Evolutionary conservation across 2,797 vertebrate species (phyloP).

Genomic region (Hypotaenidia philippensis): DNA sequence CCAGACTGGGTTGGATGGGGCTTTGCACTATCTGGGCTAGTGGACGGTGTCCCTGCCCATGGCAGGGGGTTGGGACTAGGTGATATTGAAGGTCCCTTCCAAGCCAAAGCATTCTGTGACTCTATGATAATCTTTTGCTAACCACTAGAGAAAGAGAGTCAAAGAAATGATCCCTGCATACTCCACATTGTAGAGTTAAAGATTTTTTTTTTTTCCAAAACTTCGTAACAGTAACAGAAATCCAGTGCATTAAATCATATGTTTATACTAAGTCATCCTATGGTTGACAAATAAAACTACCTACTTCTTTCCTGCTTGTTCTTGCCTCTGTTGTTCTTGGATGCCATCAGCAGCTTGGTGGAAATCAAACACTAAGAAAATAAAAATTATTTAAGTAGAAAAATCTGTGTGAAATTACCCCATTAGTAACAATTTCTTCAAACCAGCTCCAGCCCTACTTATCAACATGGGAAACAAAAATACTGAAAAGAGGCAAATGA

Average conservation of each 20-base stretch:
- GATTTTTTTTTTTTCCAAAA: no score
- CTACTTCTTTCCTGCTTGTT: constrained; percentile 98
- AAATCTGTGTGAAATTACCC: background rate
- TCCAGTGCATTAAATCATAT: background rate
- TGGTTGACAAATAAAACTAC: constrained; percentile 54
- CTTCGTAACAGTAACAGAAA: background rate
- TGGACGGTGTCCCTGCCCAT: no score
- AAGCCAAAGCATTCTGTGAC: no score
- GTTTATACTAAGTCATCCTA: background rate
- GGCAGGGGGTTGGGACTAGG: no score
- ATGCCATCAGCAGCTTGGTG: constrained; percentile 98
- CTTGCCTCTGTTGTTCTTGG: constrained; percentile 96
- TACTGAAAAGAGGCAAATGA: background rate
- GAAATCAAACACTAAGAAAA: constrained; percentile 95
- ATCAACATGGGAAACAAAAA: background rate
- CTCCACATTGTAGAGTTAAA: background rate
- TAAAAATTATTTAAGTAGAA: background rate
- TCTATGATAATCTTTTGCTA: background rate
- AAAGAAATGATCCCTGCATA: background rate
- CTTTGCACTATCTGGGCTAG: no score
- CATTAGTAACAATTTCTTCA: background rate
- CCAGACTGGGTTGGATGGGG: no score
- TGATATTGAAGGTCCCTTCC: no score
- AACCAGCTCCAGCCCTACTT: background rate
- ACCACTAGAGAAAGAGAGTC: background rate